Evolutionary conservation across 2,113 vertebrate species (phyloP).

Genomic region (Bothrops jararaca): DNA sequence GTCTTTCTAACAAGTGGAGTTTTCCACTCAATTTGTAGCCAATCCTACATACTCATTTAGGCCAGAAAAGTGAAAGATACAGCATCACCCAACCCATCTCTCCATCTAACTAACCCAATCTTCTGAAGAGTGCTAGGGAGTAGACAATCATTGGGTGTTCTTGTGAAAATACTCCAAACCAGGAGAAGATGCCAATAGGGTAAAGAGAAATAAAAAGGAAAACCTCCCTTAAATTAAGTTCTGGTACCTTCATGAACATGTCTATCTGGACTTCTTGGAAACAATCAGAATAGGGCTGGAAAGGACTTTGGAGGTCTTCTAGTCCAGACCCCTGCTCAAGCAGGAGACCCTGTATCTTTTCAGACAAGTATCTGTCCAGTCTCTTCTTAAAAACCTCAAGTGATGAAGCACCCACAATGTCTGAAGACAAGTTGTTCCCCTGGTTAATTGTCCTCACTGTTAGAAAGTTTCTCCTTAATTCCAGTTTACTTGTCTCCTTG

Average conservation of each 20-base stretch:
- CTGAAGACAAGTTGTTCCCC: no score
- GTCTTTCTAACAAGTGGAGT: neutral
- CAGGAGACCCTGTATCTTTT: no score
- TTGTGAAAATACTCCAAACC: neutral
- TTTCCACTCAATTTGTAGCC: neutral
- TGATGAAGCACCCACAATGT: no score
- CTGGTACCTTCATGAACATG: neutral
- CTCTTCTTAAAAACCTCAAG: no score
- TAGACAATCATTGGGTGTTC: neutral
- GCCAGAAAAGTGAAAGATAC: neutral
- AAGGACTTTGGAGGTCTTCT: no score
- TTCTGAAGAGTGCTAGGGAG: neutral
- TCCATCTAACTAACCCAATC: neutral
- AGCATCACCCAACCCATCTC: neutral
- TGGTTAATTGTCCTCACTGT: no score
- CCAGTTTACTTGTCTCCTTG: no score
- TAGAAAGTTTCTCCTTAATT: no score
- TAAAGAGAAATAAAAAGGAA: neutral
- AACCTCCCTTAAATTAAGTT: neutral
- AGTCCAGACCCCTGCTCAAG: no score
- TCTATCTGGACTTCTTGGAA: neutral
- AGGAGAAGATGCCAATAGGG: neutral
- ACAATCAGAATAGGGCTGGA: neutral
- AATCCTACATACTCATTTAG: neutral
- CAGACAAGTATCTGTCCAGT: no score